Percentiles rank a stretch among this genome's conserved stretches.
These are phyloP conservation scores for Triops longicaudatus DNA, from an alignment of 1,140 invertebrate genomes.

Conservation along the genomic window DNA sequence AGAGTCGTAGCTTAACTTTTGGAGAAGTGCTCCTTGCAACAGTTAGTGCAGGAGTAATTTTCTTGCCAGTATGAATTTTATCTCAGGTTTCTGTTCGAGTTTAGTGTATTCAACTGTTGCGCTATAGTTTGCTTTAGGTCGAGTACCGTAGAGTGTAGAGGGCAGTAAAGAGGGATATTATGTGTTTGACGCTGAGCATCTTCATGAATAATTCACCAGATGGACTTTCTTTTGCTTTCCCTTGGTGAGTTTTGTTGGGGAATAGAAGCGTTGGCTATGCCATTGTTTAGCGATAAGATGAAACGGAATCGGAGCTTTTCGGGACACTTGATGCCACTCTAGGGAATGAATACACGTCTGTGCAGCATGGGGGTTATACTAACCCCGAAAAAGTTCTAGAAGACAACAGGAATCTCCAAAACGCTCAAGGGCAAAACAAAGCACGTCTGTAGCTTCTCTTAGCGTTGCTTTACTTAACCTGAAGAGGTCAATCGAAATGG, in stretches of 20 bases:
- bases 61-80: too few species aligned
- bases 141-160: background rate
- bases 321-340: slow-evolving; percentile 10
- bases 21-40: too few species aligned
- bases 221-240: background rate
- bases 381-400: too few species aligned
- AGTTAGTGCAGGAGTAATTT: too few species aligned
- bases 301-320: background rate
- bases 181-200: background rate
- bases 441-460: background rate
- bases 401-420: background rate
- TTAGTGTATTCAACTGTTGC: too few species aligned
- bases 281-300: slow-evolving; percentile 3
- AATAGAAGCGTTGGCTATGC: background rate
- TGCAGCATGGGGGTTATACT: background rate
- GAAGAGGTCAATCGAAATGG: slow-evolving; percentile 1
- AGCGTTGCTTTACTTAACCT: background rate
- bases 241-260: background rate
- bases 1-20: too few species aligned
- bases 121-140: too few species aligned
- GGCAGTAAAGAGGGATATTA: background rate
- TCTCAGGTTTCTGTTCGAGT: too few species aligned
- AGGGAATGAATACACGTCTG: background rate
- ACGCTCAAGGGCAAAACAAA: background rate
- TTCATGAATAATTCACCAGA: slow-evolving; percentile 3